These are phyloP conservation scores for Hypothenemus hampei DNA, from an alignment of 1,140 invertebrate species.

Conservation along the genomic window DNA sequence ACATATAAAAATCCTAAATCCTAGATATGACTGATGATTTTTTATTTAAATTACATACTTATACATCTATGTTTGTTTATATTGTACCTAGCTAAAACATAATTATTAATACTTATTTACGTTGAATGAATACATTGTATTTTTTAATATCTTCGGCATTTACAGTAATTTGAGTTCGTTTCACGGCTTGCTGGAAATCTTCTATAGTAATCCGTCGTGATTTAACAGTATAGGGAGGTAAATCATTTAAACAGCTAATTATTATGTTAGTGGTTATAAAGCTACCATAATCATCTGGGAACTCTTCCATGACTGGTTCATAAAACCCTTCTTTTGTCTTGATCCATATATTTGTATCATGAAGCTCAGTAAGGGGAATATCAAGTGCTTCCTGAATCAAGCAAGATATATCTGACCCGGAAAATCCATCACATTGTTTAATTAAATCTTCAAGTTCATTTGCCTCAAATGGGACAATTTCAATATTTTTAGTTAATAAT, in stretches of 20 bases:
- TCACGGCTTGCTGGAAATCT: constrained; percentile 33
- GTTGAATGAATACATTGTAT: constrained; percentile 32
- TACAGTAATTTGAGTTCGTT: constrained; percentile 31
- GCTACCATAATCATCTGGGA: constrained; percentile 14
- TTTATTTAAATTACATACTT: no score
- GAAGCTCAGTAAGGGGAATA: constrained; percentile 49
- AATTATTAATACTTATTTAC: constrained; percentile 16
- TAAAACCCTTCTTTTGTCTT: constrained; percentile 31
- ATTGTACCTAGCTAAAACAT: no score
- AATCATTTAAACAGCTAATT: constrained; percentile 23
- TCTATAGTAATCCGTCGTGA: constrained; percentile 25
- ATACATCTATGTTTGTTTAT: no score
- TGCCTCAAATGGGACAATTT: constrained; percentile 6
- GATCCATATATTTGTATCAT: constrained; percentile 40
- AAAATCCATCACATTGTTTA: constrained; percentile 50
- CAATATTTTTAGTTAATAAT: constrained; percentile 30
- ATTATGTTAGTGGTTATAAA: constrained; percentile 3
- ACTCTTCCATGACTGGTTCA: constrained; percentile 20
- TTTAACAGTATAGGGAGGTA: constrained; percentile 31
- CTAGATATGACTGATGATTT: no score
- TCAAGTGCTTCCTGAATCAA: constrained; percentile 51
- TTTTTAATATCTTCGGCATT: constrained; percentile 29
- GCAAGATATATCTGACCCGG: constrained; percentile 54
- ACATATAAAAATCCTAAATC: no score
- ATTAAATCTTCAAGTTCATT: constrained; percentile 45